Percentiles rank a stretch among this genome's conserved stretches.
Evolutionary conservation across 2,888 invertebrate species (phyloP).

Genomic region (Eupithecia exiguata): DNA sequence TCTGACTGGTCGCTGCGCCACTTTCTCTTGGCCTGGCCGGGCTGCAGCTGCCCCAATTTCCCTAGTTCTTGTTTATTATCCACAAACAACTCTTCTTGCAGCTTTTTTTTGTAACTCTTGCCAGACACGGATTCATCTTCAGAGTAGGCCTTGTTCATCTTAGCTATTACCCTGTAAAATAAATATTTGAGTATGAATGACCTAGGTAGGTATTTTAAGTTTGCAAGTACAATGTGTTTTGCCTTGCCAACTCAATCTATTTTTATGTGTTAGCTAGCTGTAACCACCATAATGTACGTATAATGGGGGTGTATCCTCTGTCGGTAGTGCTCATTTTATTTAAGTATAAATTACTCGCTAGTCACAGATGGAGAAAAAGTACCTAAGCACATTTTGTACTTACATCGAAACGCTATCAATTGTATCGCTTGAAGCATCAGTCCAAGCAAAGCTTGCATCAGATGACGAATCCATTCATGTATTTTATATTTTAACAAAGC

Average conservation of each 20-base stretch:
- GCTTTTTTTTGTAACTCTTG: conserved; percentile 37
- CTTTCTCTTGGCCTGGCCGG: conserved; percentile 28
- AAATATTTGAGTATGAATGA: neutral
- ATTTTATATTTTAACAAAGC: neutral
- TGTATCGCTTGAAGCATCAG: conserved; percentile 37
- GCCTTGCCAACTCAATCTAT: neutral
- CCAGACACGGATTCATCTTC: conserved; percentile 39
- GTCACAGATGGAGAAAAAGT: neutral
- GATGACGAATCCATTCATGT: conserved; percentile 40
- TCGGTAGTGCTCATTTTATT: too few species aligned
- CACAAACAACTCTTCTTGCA: conserved; percentile 34
- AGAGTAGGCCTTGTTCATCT: conserved; percentile 21
- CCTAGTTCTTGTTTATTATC: neutral
- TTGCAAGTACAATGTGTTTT: neutral
- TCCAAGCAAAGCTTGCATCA: conserved; percentile 42
- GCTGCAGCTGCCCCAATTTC: neutral
- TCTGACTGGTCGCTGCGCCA: conserved; percentile 37
- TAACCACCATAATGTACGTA: too few species aligned
- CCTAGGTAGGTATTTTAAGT: too few species aligned
- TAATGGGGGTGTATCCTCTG: too few species aligned
- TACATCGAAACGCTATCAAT: conserved; percentile 30
- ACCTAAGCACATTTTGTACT: conserved; percentile 12
- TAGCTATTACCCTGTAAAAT: conserved; percentile 34
- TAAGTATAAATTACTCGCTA: too few species aligned
- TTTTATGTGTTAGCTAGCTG: too few species aligned